Evolutionary conservation across 1,140 invertebrate species (phyloP).

Genomic region (Orchestia grillus): DNA sequence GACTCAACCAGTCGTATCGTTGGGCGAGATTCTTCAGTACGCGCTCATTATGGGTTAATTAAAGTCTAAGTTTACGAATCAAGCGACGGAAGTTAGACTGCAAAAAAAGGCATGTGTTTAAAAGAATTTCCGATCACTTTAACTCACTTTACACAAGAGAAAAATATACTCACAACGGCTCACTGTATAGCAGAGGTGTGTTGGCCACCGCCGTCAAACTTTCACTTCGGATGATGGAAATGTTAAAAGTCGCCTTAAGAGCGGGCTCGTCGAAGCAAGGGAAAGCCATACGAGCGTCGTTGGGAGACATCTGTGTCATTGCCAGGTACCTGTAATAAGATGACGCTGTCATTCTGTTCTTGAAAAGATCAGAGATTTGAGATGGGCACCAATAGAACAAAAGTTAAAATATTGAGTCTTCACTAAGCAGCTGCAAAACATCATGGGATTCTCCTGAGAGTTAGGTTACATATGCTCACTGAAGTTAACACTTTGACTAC

Average conservation of each 20-base stretch:
- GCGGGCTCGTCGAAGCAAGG: conserved; percentile 91
- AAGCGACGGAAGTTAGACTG: neutral
- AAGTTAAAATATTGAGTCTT: neutral
- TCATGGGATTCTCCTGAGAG: neutral
- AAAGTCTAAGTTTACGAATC: neutral
- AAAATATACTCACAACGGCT: conserved; percentile 25
- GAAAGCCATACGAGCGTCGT: conserved; percentile 84
- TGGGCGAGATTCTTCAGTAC: too few relatives aligned
- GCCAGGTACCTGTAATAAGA: conserved; percentile 77
- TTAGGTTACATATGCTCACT: neutral
- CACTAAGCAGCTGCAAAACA: neutral
- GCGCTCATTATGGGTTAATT: too few relatives aligned
- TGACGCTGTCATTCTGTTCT: neutral
- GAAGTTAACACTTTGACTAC: neutral
- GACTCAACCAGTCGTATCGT: too few relatives aligned
- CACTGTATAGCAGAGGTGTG: conserved; percentile 70
- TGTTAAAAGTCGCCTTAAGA: conserved; percentile 82
- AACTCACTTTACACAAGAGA: neutral
- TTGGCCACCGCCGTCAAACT: conserved; percentile 73
- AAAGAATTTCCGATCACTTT: neutral
- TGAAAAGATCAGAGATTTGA: neutral
- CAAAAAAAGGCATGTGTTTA: neutral
- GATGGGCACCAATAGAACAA: neutral
- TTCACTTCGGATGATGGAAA: conserved; percentile 70
- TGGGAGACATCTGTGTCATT: conserved; percentile 86